Base-by-base conservation (phyloP, 2,797 vertebrate species). In the Myotis pilosus region DNA sequence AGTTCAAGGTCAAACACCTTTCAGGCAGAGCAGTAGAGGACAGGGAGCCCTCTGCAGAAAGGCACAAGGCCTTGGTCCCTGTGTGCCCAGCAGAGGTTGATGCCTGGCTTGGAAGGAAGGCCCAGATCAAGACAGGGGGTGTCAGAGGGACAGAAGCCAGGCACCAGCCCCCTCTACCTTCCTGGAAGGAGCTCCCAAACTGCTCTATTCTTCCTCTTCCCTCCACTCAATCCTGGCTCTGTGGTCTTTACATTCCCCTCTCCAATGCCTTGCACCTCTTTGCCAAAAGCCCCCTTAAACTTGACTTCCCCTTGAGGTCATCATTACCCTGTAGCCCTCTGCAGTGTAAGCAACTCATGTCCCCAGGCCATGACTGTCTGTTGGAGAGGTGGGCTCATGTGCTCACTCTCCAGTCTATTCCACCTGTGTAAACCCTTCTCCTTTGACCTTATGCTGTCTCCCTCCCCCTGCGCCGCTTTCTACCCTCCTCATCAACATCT, bases 371-470 rank as follows among this genome's bases (percentile, higher is more conserved):
- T 2, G 11, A 71, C 6, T 60, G 13, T 36, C 57, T 22, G 0
- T 17, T 33, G 6, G 53, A 57, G 28, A 22, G 30, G 30, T 2
- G 5, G 33, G 36, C 7, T 53, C 11, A 0, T 20, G 30, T 30
- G 36, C 8, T 38, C 20, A 2, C 25, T 28, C 36, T 19, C 64
- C 22, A 4, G 0, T 8, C 41, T 36, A 0, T 17, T 4, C 71
- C 5, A 2, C 30, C 60, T 19, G 1, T 0, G 0, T 9, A 23
- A 22, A 19, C n/a, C 16, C n/a, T 76, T 49, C 60, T 68, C 69
- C 38, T 55, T 41, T 38, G 69, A 33, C n/a, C 1, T 5, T 0
- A 0, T 10, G 3, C 51, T 33, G 7, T 23, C 49, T 20, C 62
- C 60, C 41, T 20, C 68, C 53, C 2, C n/a, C 8, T 66, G 55